Base-by-base conservation (phyloP, 2,888 invertebrate species). In the Notodonta ziczac region DNA sequence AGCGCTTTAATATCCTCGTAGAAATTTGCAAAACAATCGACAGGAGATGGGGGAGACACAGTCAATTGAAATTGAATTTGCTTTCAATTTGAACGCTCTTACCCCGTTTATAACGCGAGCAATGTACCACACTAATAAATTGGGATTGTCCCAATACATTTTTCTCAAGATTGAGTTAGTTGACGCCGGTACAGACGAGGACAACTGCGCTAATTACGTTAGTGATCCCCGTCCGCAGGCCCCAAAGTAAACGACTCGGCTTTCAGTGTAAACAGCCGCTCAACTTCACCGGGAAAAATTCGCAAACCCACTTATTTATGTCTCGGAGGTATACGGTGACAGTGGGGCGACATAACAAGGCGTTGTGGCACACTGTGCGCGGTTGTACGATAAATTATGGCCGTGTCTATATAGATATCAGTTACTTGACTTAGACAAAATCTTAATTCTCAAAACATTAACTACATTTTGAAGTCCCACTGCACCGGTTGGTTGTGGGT, bases 221-320 rank as follows among this genome's bases (percentile, higher is more conserved):
- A 90, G 88, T 84, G 86, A 86, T 84, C 82, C 83, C 78, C 76
- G 70, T 72, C 73, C 70, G 65, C 75, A 69, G 76, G 80, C 77
- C 82, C 84, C 77, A 83, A 89, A 90, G 88, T 85, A 90, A 91
- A 92, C 92, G 87, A 88, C 87, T 89, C 88, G 83, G 85, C 87
- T 91, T 90, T 87, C 90, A 85, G 78, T 86, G 88, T 88, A 92
- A 91, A 92, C 91, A 93, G 88, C 80, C 84, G 85, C 85, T 89
- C 87, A 86, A 91, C 86, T 89, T 89, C 86, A 87, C 84, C 81
- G 82, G 87, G 87, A 90, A 92, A 91, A 90, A 91, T 86, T 89
- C 88, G 83, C 87, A 87, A 91, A 89, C 84, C 87, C 86, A 89
- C 88, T 90, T 89, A 91, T 88, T 88, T 85, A 86, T 76, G 87